Base-by-base conservation (phyloP, 2,113 vertebrate species). In the Cephalopterus ornatus region DNA sequence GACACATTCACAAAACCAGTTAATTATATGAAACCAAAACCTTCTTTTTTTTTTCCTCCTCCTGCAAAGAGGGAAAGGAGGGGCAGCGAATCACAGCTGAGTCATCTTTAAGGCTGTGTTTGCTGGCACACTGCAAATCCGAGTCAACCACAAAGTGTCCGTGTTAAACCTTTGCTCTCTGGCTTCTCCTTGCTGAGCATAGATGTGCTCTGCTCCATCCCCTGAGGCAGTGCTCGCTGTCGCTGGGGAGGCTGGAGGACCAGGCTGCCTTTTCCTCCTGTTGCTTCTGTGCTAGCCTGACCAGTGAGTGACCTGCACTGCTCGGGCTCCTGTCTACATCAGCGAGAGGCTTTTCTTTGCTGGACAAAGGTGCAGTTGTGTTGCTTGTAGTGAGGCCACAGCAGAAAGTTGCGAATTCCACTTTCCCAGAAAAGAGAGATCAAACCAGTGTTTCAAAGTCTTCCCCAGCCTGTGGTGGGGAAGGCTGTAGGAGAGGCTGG, bases 1-100 rank as follows among this genome's bases (percentile, higher is more conserved):
- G 74, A 37, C 84, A 58, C 81, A 91, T 86, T 78, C 75, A 85
- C 84, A 88, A 91, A 92, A 81, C 56, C 78, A 17, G 84, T 95
- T 97, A 95, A 97, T 96, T 93, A 95, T 35, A 79, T 58, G 82
- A 74, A 85, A 91, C 84, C 59, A 65, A 93, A 85, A 17, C 71
- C 39, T 62, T 24, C n/a, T 53, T 65, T 74, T 5, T n/a, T 22
- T 22, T 27, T n/a, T 23, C 19, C 39, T 72, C 5, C 23, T n/a
- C 22, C 32, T 63, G 35, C 56, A 58, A 89, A 66, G 83, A 59
- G 42, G 52, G 78, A 88, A 68, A 94, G 81, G 84, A 67, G 44
- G n/a, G 71, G 84, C 96, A 92, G 80, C 82, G 72, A 56, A 85
- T 91, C 52, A 1, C 2, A 18, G 63, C 92, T 91, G 94, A 91